Evolutionary conservation across 2,888 invertebrate species (phyloP).

Genomic region (Zhuqinia jingwanae): DNA sequence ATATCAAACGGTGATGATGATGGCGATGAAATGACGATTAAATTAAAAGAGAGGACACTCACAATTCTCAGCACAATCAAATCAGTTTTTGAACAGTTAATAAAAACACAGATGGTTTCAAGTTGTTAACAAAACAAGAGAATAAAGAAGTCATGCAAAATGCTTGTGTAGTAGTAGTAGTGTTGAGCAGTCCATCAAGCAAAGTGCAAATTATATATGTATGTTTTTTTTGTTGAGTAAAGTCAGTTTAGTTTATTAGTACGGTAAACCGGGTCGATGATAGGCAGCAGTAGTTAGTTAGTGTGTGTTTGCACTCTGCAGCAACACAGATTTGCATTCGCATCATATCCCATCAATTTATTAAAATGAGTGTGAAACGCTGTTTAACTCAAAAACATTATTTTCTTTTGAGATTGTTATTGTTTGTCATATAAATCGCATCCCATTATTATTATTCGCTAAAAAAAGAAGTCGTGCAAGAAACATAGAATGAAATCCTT

Average conservation of each 20-base stretch:
- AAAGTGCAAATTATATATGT: constrained; percentile 4
- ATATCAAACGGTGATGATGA: not conserved
- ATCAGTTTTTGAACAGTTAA: constrained; percentile 43
- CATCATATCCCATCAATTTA: constrained; percentile 30
- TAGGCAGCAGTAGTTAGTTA: no score
- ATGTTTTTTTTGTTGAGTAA: no score
- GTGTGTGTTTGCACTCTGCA: no score
- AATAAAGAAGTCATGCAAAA: not conserved
- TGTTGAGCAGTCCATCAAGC: no score
- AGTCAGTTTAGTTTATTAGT: no score
- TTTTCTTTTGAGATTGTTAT: constrained; percentile 38
- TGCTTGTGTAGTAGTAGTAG: no score
- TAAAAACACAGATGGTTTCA: constrained; percentile 43
- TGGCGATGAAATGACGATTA: not conserved
- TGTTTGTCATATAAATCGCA: constrained; percentile 39
- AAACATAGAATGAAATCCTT: constrained; percentile 36
- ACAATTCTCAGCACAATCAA: not conserved
- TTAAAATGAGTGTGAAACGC: constrained; percentile 51
- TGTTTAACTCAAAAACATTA: constrained; percentile 22
- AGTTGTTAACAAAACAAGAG: constrained; percentile 10
- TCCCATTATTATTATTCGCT: constrained; percentile 20
- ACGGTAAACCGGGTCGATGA: no score
- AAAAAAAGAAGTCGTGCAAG: constrained; percentile 40
- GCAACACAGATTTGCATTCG: no score
- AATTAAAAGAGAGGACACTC: constrained; percentile 18